These are phyloP conservation scores for Cynoglossus semilaevis DNA, from an alignment of 2,113 vertebrate genomes.

Conservation along the genomic window DNA sequence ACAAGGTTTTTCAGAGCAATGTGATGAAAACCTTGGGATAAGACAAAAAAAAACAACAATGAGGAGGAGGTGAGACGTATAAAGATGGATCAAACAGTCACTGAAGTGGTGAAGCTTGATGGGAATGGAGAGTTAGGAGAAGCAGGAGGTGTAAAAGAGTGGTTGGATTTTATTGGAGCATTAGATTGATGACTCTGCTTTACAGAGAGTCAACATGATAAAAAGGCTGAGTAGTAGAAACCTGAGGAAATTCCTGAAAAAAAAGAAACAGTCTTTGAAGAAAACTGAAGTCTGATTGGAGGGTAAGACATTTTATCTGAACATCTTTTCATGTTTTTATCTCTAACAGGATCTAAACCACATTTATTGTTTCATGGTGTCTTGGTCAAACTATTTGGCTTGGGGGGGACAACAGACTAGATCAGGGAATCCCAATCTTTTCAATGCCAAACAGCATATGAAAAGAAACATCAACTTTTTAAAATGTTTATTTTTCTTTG, in stretches of 20 bases:
- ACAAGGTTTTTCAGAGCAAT: slow-evolving; percentile 2
- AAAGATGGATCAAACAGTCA: slow-evolving; percentile 55
- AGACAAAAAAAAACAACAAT: slow-evolving; percentile 32
- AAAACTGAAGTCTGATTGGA: slow-evolving; percentile 39
- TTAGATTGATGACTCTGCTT: slow-evolving; percentile 68
- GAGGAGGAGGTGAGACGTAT: slow-evolving; percentile 40
- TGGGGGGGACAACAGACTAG: no score
- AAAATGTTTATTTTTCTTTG: no score
- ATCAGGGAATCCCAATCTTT: no score
- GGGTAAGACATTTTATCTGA: background rate
- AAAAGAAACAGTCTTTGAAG: slow-evolving; percentile 33
- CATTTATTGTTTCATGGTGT: no score
- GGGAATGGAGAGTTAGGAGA: slow-evolving; percentile 49
- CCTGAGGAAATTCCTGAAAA: slow-evolving; percentile 43
- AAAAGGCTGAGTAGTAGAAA: background rate
- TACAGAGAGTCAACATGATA: slow-evolving; percentile 41
- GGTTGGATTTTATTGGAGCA: slow-evolving; percentile 59
- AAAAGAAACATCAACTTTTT: no score
- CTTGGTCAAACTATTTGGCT: no score
- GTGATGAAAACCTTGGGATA: slow-evolving; percentile 22
- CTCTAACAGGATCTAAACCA: slow-evolving; percentile 50
- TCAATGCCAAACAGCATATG: no score
- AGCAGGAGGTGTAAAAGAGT: slow-evolving; percentile 60
- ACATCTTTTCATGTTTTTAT: slow-evolving; percentile 21
- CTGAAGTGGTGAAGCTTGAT: slow-evolving; percentile 43